Percentiles rank a stretch among this genome's conserved stretches.
Evolutionary conservation across 2,888 invertebrate genomes (phyloP).

Genomic region (Parthenolecanium corni): DNA sequence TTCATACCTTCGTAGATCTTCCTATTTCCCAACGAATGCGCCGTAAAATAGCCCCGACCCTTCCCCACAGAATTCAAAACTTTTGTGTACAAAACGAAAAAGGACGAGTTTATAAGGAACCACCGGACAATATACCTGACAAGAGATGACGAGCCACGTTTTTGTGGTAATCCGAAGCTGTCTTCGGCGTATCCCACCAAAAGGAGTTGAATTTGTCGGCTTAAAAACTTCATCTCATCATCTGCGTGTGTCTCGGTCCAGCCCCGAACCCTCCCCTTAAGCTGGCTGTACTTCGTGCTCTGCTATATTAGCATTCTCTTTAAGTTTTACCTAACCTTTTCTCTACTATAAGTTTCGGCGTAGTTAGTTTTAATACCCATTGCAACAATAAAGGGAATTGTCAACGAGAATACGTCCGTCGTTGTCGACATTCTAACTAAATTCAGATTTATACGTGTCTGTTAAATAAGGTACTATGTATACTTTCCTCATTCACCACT

Average conservation of each 20-base stretch:
- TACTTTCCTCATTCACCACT: neutral
- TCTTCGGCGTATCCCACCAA: constrained; percentile 7
- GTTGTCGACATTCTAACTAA: constrained; percentile 9
- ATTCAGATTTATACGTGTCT: constrained; percentile 13
- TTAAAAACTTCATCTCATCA: constrained; percentile 22
- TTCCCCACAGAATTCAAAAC: too few relatives aligned
- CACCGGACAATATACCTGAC: constrained; percentile 14
- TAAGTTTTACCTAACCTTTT: constrained; percentile 19
- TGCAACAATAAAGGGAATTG: constrained; percentile 27
- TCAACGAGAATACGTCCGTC: constrained; percentile 23
- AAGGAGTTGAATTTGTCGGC: constrained; percentile 21
- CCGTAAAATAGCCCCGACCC: too few relatives aligned
- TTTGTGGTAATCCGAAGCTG: constrained; percentile 20
- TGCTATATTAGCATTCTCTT: constrained; percentile 21
- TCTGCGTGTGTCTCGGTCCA: neutral
- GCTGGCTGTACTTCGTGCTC: neutral
- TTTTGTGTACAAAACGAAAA: too few relatives aligned
- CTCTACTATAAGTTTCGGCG: constrained; percentile 12
- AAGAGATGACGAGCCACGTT: constrained; percentile 15
- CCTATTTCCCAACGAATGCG: too few relatives aligned
- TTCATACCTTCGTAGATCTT: too few relatives aligned
- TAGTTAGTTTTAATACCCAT: constrained; percentile 27
- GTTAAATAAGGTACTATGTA: neutral
- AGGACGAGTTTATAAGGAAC: too few relatives aligned
- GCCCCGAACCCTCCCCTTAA: neutral